Conservation (phyloP, 2,888 invertebrate species). For the Dicycla oo region DNA sequence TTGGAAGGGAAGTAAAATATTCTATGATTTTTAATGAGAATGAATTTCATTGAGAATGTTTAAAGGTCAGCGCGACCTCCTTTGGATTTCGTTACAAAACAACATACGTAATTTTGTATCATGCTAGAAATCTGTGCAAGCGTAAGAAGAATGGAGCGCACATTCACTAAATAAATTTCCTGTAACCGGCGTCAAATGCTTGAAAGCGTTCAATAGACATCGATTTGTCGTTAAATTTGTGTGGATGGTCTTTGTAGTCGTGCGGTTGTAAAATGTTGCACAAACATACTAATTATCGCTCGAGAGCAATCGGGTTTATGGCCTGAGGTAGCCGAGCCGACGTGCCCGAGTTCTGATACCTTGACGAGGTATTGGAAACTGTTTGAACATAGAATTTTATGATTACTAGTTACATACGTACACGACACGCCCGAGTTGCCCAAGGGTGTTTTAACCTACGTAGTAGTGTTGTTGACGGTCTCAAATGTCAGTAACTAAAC, state of each 20-base stretch:
- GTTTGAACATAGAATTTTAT: slow-evolving; percentile 39
- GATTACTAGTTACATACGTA: slow-evolving; percentile 16
- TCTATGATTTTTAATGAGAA: slow-evolving; percentile 46
- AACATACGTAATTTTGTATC: slow-evolving; percentile 45
- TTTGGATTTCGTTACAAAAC: slow-evolving; percentile 50
- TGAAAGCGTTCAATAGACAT: slow-evolving; percentile 57
- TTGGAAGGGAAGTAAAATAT: slow-evolving; percentile 50
- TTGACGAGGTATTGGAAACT: slow-evolving; percentile 48
- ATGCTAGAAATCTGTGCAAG: slow-evolving; percentile 53
- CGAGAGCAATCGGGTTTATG: slow-evolving; percentile 58
- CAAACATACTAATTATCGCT: slow-evolving; percentile 65
- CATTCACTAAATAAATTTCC: slow-evolving; percentile 54
- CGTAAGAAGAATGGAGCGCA: slow-evolving; percentile 30
- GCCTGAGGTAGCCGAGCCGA: slow-evolving; percentile 37
- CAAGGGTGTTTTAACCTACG: slow-evolving; percentile 41
- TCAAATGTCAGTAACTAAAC: slow-evolving; percentile 28
- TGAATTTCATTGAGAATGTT: slow-evolving; percentile 44
- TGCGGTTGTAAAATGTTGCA: slow-evolving; percentile 60
- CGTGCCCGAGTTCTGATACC: slow-evolving; percentile 45
- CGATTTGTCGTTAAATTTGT: slow-evolving; percentile 58
- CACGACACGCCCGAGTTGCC: slow-evolving; percentile 38
- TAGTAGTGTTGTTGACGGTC: slow-evolving; percentile 29
- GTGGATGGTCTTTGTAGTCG: slow-evolving; percentile 60
- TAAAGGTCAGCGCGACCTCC: slow-evolving; percentile 54
- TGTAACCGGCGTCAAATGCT: slow-evolving; percentile 44